Percentiles rank a stretch among this genome's conserved stretches.
phyloP scores from a whole-genome alignment of 2,113 vertebrate species.

The Scomber colias region DNA sequence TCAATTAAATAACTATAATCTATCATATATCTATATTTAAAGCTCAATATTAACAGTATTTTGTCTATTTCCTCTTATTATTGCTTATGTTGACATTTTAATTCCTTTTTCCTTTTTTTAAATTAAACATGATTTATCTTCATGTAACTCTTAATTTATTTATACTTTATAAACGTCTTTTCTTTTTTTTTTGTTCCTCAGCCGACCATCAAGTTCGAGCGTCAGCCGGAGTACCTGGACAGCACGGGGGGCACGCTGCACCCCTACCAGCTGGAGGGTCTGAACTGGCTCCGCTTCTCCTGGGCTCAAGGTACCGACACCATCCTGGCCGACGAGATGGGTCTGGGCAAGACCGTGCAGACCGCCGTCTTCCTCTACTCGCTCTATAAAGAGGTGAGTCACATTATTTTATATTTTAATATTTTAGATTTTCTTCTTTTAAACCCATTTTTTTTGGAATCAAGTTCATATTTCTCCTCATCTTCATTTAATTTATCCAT shows the following conservation, averaged over 20 bases:
- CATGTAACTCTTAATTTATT: too few species aligned
- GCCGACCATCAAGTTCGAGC: slow-evolving; percentile 98
- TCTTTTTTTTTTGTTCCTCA: slow-evolving; percentile 40
- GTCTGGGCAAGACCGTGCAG: slow-evolving; percentile 97
- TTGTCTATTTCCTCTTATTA: too few species aligned
- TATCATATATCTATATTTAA: too few species aligned
- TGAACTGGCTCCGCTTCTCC: slow-evolving; percentile 98
- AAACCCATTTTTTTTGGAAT: accelerated
- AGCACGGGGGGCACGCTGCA: slow-evolving; percentile 93
- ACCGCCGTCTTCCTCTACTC: slow-evolving; percentile 98
- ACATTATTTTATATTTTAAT: not conserved
- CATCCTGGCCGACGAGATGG: slow-evolving; percentile 98
- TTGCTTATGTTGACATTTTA: too few species aligned
- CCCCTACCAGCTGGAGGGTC: slow-evolving; percentile 97
- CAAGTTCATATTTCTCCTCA: not conserved
- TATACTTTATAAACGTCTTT: not conserved
- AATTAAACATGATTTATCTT: too few species aligned
- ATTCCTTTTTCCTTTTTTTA: too few species aligned
- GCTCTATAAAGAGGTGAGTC: slow-evolving; percentile 94
- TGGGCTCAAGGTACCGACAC: slow-evolving; percentile 99
- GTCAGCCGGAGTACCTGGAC: slow-evolving; percentile 95
- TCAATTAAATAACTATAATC: too few species aligned
- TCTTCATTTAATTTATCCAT: not conserved
- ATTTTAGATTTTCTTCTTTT: accelerated
- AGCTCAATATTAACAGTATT: too few species aligned